Percentiles rank a stretch among this genome's conserved stretches.
These are phyloP conservation scores for Umimayanthus chanpuru DNA, from an alignment of 92 coral and sea anemone genomes.

Conservation along the genomic window DNA sequence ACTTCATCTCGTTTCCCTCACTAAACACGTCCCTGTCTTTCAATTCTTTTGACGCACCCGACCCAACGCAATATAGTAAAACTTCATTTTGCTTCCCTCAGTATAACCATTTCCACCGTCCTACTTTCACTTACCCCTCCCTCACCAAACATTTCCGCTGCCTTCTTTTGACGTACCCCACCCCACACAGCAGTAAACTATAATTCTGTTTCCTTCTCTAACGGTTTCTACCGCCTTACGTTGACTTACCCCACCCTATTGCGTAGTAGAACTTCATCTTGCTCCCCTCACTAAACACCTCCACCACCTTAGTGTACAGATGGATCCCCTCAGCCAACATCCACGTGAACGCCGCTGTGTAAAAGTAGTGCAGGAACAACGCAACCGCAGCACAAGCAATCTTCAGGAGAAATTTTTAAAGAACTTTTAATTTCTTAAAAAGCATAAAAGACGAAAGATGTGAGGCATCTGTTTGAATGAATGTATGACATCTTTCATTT, in stretches of 20 bases:
- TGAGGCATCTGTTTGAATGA: too few relatives aligned
- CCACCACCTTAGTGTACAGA: slow-evolving; percentile 92
- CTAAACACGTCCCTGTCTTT: slow-evolving; percentile 77
- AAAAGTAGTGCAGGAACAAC: slow-evolving; percentile 84
- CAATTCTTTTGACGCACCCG: too few relatives aligned
- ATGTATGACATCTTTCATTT: neutral
- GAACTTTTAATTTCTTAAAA: neutral
- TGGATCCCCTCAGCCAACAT: slow-evolving; percentile 95
- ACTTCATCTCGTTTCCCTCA: slow-evolving; percentile 89
- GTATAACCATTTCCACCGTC: neutral
- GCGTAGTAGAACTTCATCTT: slow-evolving; percentile 95
- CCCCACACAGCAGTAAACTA: too few relatives aligned
- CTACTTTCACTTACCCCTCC: slow-evolving; percentile 82
- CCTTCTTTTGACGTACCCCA: too few relatives aligned
- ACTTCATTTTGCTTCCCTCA: neutral
- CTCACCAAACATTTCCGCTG: slow-evolving; percentile 68
- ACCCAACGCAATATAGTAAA: too few relatives aligned
- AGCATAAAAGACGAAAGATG: too few relatives aligned
- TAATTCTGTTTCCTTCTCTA: too few relatives aligned
- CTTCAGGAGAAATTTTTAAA: slow-evolving; percentile 52
- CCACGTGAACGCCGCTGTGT: slow-evolving; percentile 95
- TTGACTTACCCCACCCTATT: slow-evolving; percentile 92
- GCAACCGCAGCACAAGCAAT: slow-evolving; percentile 89
- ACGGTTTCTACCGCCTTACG: neutral
- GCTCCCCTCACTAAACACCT: slow-evolving; percentile 87